Base-by-base conservation (phyloP, 2,113 vertebrate genomes). In the Lampris megalopsis region DNA sequence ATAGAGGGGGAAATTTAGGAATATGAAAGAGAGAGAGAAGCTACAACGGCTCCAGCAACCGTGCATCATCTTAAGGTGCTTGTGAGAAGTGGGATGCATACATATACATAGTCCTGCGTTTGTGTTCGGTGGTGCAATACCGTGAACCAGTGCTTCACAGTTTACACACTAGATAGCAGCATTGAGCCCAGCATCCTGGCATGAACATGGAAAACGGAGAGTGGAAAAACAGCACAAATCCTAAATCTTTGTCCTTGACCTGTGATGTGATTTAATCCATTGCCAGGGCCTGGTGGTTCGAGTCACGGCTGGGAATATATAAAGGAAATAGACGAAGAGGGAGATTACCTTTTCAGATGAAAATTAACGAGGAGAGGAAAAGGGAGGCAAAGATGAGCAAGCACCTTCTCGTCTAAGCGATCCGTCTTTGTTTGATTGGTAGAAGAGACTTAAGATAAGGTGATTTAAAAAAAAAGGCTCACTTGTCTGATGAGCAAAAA, bases 131-230 rank as follows among this genome's bases (percentile, higher is more conserved):
- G 52, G 9, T 42, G 10, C 8, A 24, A 10, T 35, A 24, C 56
- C 5, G 5, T 58, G 37, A 71, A 68, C 65, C 52, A 43, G 59
- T 40, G 68, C 67, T 82, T 73, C 68, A 42, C 54, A 13, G 42
- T 56, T 73, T 66, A 10, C 5, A 65, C 79, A 77, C 61, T 82
- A 78, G 75, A 71, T 74, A 75, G 60, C 57, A 59, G 76, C 73
- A 69, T 68, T 62, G 37, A 61, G 66, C 76, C 61, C 13, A 40
- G 42, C 9, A 52, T 49, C 56, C 5, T 45, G 47, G 47, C 35
- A 37, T 63, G 36, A 5, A 24, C 24, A 24, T 48, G n/a, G 41
- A 41, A 43, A 67, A 38, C 11, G 58, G n/a, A 37, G 43, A 61
- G 38, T 9, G 5, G 40, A 3, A 56, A 5, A n/a, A 11, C 35